Base-by-base conservation (phyloP, 2,888 invertebrate species). In the Hirtodrosophila duncani region DNA sequence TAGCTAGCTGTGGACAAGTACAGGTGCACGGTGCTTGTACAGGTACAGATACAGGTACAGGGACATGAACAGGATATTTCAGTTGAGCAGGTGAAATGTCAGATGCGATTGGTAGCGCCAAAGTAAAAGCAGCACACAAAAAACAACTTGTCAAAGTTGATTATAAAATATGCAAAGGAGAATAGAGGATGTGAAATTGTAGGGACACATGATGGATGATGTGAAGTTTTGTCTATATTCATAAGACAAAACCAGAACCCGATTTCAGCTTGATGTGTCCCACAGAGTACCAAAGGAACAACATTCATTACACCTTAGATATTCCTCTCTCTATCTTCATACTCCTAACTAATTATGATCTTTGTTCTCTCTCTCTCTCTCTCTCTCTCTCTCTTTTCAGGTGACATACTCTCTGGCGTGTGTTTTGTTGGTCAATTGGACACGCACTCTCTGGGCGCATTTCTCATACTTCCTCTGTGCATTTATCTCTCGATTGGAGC, bases 351-450 rank as follows among this genome's bases (percentile, higher is more conserved):
- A n/a, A n/a, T n/a, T n/a, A n/a, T n/a, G n/a, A n/a, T 43, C 37
- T 43, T 30, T 20, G 24, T 4, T 33, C 18, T 11, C 26, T 21
- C 17, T 20, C 30, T 21, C 11, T 9, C 4, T 20, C 13, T 30
- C 5, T 26, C 4, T 33, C 4, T 20, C 2, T n/a, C 6, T 23
- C 4, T 18, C 10, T 5, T 91, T 91, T 17, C 90, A 94, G 95
- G 96, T 82, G 96, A 96, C 84, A 91, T 95, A 51, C 88, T 96
- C 11, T 95, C 95, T 24, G 96, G 96, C 8, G 96, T 98, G 0
- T 98, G 98, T 86, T 97, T 95, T 87, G 96, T 97, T 21, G 97
- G 97, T 23, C 90, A 97, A 61, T 93, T 96, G 91, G 94, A 97
- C 87, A 92, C 93, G 39, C 92, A 94, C 83, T 92, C 96, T 8